Percentiles rank a stretch among this genome's conserved stretches.
These are phyloP conservation scores for Nannospalax galili DNA, from an alignment of 2,113 vertebrate genomes.

Conservation along the genomic window DNA sequence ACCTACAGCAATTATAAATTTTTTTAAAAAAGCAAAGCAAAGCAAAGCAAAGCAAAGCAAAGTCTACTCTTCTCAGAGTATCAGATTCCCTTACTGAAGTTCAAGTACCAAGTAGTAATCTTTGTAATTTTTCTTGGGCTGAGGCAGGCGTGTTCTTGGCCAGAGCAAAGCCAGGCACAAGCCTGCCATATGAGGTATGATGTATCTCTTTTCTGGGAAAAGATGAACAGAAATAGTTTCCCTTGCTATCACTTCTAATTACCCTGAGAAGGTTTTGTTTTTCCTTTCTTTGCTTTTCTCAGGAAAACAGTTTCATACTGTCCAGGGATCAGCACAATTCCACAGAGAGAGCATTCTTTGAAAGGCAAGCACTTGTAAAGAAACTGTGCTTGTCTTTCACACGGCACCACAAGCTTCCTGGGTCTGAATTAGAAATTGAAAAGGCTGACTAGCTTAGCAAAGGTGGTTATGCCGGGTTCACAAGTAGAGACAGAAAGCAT, in stretches of 20 bases:
- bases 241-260: neutral
- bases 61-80: neutral
- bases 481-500: neutral
- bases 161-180: neutral
- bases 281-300: neutral
- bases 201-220: slow-evolving; percentile 3
- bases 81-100: neutral
- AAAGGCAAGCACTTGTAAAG: slow-evolving; percentile 27
- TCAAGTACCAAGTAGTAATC: neutral
- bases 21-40: too few relatives aligned
- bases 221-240: neutral
- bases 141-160: neutral
- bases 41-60: too few relatives aligned
- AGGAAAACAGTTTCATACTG: neutral
- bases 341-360: neutral
- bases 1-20: too few relatives aligned
- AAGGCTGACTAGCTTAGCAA: slow-evolving; percentile 24
- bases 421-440: slow-evolving; percentile 34
- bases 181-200: neutral
- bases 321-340: neutral
- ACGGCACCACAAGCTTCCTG: neutral
- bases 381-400: slow-evolving; percentile 30
- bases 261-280: neutral
- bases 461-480: neutral
- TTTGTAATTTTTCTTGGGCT: neutral